Evolutionary conservation across 2,797 vertebrate species (phyloP), one percentile per base, ranked within the genome.

Genomic region (Pseudochromis fuscus): DNA sequence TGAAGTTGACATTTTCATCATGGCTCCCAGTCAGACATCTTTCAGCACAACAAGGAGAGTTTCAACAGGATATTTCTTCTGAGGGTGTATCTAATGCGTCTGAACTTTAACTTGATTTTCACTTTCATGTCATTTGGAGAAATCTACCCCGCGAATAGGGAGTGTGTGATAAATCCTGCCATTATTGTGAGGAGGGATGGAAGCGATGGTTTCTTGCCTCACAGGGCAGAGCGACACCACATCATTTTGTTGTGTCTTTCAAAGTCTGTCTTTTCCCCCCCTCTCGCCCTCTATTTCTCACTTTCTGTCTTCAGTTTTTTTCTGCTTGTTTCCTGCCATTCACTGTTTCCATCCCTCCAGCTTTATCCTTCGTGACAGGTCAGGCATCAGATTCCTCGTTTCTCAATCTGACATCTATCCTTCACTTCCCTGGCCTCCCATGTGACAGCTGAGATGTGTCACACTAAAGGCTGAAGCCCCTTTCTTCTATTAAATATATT

Each of bases 351-450:
- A 55, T 76, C 53, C 55, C 49, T 64, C 23, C n/a, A 71, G 46
- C 63, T 46, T 42, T 40, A 59, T 68, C 59, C 62, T 77, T 55
- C 50, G 60, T 68, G 69, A 74, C 58, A 70, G 60, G 27, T 10
- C 51, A 77, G 67, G 73, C 74, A 75, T 82, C 70, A 45, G 48
- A 44, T 81, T 83, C 64, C 72, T 83, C 77, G 81, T 83, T 79
- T 73, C 79, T 85, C 77, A 82, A 46, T 66, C 50, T 19, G 77
- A 87, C 86, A 87, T 60, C 79, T 67, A 81, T 84, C 87, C 76
- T 58, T 85, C 72, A 78, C 55, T 66, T n/a, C 38, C 58, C 18
- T 12, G 48, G 71, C 69, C 59, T 66, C 52, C 50, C 68, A 37
- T 38, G 61, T 66, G 28, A 70, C 77, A 87, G 1, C 69, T 75